Evolutionary conservation across 2,888 invertebrate species (phyloP), one percentile per base, ranked within the genome.

Genomic region (Nomada ferruginata): DNA sequence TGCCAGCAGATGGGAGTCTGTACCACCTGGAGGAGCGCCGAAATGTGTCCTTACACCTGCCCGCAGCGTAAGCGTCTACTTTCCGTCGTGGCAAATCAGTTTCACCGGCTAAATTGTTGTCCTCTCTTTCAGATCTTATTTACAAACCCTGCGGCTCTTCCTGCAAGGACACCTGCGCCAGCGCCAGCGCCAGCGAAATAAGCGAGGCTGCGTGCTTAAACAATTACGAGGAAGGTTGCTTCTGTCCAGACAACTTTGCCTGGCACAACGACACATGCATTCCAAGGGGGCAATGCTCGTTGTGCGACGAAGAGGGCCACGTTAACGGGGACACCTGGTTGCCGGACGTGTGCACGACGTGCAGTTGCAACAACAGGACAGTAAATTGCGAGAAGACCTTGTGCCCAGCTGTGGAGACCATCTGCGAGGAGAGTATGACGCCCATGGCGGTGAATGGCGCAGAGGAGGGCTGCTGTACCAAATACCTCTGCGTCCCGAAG

Each of bases 171-270:
- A 96, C 96, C 0, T 97, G 97, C 89, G 96, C 96, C 10, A 95
- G 95, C 87, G 96, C 96, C 10, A 95, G 95, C 87, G 92, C 95
- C 64, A 95, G 95, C 63, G 93, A 94, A 15, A 92, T 94, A 4
- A 86, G 91, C 2, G 92, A 92, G 78, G 89, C 42, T 68, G 65
- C 60, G 2, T 96, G 96, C 82, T 90, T 92, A 42, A 92, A 93
- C 5, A 93, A 92, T 15, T 93, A 94, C 0, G 95, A 95, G 0
- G 98, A 98, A 90, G 98, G 98, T 1, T 98, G 98, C 93, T 97
- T 96, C 95, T 98, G 98, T 94, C 97, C 97, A 0, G 94, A 95
- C 68, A 97, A 96, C 65, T 90, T 96, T 95, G 96, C 97, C 0
- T 94, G 96, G 84, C 95, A 96, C 75, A 96, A 96, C 90, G 96